Evolutionary conservation across 2,888 invertebrate species (phyloP), one percentile per base, ranked within the genome.

Genomic region (Agrotis segetum): DNA sequence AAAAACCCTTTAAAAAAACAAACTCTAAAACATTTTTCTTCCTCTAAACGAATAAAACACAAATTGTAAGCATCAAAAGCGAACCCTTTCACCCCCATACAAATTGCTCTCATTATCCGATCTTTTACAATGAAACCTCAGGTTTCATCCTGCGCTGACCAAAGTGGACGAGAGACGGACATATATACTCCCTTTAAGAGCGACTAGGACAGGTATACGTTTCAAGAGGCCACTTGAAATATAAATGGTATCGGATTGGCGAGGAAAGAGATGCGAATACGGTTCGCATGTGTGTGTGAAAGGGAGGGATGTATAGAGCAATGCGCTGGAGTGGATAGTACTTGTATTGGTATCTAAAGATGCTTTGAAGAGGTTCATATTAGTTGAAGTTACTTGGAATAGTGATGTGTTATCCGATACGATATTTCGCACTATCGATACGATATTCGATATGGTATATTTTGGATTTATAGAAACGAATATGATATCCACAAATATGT

Each of bases 231-330:
- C 91, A 92, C 95, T 95, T 89, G 84, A 95, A 92, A 92, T 92
- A 92, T 94, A 95, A 95, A 95, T 93, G 95, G 95, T 95, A 95
- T 94, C 95, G 92, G 91, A 93, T 92, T 91, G 71, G 71, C 89
- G 85, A 72, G 82, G 86, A 82, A 73, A 73, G 88, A 89, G 84
- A 85, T 69, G 74, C 88, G 82, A 87, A 89, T 77, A 82, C n/a
- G 11, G 50, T 44, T 47, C 70, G 19, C 44, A 62, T 63, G 62
- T 78, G 74, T 81, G 82, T 74, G 76, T 53, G 84, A 86, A 29
- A 52, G 66, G 34, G 62, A 70, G 50, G 60, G 61, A 21, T 53
- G 53, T 55, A 79, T 60, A 74, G 55, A 58, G 76, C 71, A 72
- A 81, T 86, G 86, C 86, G 85, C 86, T 86, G 71, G 86, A 86